These are phyloP conservation scores for Lerema accius DNA, from an alignment of 1,140 invertebrate species.

Conservation along the genomic window DNA sequence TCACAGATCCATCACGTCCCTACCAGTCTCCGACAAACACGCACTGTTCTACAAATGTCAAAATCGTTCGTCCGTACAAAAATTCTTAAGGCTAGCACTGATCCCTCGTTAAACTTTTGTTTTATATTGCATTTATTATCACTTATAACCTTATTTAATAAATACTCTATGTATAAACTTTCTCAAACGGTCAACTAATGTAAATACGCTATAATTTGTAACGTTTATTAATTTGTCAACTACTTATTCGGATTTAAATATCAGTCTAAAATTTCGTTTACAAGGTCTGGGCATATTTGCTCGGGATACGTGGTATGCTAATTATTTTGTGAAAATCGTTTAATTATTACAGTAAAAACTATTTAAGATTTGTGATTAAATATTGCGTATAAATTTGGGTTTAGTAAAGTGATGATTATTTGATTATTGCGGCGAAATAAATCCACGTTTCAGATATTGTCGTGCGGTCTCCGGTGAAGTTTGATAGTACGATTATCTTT, in stretches of 20 bases:
- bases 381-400: slow-evolving; percentile 69
- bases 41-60: slow-evolving; percentile 58
- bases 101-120: slow-evolving; percentile 73
- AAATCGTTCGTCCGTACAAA: slow-evolving; percentile 76
- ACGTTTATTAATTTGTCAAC: slow-evolving; percentile 46
- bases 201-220: slow-evolving; percentile 77
- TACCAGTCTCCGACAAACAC: slow-evolving; percentile 19
- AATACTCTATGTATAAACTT: slow-evolving; percentile 77
- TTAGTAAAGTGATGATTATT: slow-evolving; percentile 56
- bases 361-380: slow-evolving; percentile 63
- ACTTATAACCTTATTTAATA: slow-evolving; percentile 45
- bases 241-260: slow-evolving; percentile 77
- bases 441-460: slow-evolving; percentile 61
- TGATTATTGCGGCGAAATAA: slow-evolving; percentile 46
- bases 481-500: slow-evolving; percentile 52
- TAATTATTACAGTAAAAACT: slow-evolving; percentile 45
- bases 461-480: slow-evolving; percentile 50
- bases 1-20: slow-evolving; percentile 19
- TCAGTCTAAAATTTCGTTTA: slow-evolving; percentile 81
- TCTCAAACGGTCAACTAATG: slow-evolving; percentile 82
- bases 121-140: slow-evolving; percentile 58
- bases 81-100: slow-evolving; percentile 76
- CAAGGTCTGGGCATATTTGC: slow-evolving; percentile 71
- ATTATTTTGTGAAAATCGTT: slow-evolving; percentile 38
- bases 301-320: slow-evolving; percentile 52